Evolutionary conservation across 2,888 invertebrate genomes (phyloP).

Genomic region (Melipona bicolor): DNA sequence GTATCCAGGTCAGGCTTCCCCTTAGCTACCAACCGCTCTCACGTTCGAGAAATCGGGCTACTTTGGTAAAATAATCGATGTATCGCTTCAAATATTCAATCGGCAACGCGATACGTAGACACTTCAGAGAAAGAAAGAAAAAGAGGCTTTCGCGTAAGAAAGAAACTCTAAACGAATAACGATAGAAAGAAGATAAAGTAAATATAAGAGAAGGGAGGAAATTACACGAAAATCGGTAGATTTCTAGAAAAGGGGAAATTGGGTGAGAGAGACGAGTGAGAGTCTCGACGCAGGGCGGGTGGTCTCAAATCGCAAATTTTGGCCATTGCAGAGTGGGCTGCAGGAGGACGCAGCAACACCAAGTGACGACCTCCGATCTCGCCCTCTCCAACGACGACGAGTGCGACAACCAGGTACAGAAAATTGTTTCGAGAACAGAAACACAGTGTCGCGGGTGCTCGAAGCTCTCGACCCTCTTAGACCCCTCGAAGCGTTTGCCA

Average conservation of each 20-base stretch:
- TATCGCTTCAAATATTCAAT: neutral
- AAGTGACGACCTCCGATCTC: conserved; percentile 84
- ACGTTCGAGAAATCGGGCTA: conserved; percentile 31
- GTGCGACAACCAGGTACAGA: conserved; percentile 83
- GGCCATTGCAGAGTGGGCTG: conserved; percentile 81
- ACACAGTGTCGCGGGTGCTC: neutral
- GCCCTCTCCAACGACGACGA: conserved; percentile 84
- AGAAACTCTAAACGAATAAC: neutral
- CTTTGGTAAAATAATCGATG: conserved; percentile 4
- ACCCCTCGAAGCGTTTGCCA: neutral
- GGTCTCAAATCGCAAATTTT: conserved; percentile 73
- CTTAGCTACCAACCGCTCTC: neutral
- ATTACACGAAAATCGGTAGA: neutral
- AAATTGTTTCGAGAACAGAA: conserved; percentile 34
- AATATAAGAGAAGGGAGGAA: neutral
- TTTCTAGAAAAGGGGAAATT: conserved; percentile 10
- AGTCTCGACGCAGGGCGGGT: conserved; percentile 31
- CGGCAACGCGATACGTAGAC: neutral
- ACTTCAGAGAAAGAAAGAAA: neutral
- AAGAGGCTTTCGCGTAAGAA: neutral
- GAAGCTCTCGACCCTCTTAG: conserved; percentile 15
- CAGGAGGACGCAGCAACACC: conserved; percentile 82
- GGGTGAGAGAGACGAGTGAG: conserved; percentile 2
- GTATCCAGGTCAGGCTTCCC: neutral
- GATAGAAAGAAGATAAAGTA: neutral